Conservation (phyloP, 2,113 vertebrate species). For the Zingel zingel region DNA sequence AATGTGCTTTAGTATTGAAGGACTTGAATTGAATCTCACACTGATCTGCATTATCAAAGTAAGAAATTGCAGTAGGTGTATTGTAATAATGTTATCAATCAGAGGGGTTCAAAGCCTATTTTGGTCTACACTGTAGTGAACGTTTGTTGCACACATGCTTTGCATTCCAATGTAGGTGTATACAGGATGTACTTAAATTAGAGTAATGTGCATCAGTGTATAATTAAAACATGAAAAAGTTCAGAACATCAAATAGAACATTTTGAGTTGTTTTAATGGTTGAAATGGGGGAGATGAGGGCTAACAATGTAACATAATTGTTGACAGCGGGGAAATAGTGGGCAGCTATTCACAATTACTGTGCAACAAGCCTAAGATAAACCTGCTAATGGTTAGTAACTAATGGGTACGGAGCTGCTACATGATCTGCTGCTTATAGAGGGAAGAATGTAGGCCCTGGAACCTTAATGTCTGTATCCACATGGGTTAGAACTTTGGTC, state of each 20-base stretch:
- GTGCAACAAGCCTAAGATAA: background rate
- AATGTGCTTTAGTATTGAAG: background rate
- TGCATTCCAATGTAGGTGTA: background rate
- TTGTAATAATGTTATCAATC: background rate
- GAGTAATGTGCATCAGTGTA: background rate
- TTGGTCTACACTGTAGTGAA: background rate
- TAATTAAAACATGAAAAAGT: background rate
- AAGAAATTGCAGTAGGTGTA: background rate
- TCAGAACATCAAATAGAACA: background rate
- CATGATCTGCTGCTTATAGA: constrained; percentile 18
- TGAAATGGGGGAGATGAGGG: background rate
- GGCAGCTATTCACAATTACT: background rate
- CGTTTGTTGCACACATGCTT: background rate
- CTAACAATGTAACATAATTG: background rate
- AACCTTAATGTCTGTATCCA: constrained; percentile 20
- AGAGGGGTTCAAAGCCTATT: background rate
- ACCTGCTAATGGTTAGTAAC: background rate
- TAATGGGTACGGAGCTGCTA: background rate
- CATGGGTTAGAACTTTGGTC: constrained; percentile 48
- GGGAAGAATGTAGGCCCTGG: constrained; percentile 8
- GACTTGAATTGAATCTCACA: background rate
- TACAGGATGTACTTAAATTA: too few relatives aligned
- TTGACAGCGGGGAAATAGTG: constrained; percentile 2
- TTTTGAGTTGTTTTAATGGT: background rate
- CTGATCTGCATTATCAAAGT: background rate